These are phyloP conservation scores for Gnathonemus echidnorhynchus DNA, from an alignment of 2,113 vertebrate species.

Conservation along the genomic window DNA sequence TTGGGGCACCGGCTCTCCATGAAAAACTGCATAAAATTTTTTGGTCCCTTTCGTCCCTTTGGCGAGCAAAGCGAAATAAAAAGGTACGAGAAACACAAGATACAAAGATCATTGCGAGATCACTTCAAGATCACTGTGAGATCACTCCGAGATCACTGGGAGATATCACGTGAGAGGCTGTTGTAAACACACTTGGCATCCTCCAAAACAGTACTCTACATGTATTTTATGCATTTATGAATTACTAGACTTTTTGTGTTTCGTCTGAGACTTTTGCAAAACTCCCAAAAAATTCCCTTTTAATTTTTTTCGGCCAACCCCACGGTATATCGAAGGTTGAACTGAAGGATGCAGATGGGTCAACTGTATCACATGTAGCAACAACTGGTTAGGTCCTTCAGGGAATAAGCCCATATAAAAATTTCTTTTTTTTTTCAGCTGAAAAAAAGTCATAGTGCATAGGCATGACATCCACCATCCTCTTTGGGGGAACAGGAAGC, in stretches of 20 bases:
- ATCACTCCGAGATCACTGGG: not conserved
- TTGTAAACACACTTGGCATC: not conserved
- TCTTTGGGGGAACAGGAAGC: not conserved
- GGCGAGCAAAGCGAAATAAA: not conserved
- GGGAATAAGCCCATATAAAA: not conserved
- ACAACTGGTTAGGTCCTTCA: not conserved
- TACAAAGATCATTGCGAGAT: not conserved
- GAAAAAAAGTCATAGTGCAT: not conserved
- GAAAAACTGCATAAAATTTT: not conserved
- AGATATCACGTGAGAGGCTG: not conserved
- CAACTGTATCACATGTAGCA: not conserved
- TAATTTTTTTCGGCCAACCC: not conserved
- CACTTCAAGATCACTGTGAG: not conserved
- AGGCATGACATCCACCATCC: not conserved
- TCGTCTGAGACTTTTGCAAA: not conserved
- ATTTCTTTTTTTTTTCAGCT: not conserved
- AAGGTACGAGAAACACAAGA: not conserved
- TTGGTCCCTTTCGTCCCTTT: not conserved
- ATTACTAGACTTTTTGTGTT: not conserved
- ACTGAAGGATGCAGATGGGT: not conserved
- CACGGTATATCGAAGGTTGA: not conserved
- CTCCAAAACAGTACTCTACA: not conserved
- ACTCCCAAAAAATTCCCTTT: not conserved
- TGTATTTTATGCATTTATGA: not conserved
- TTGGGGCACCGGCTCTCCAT: not conserved